Conservation (phyloP, 2,797 vertebrate genomes). For the Darevskia nairensis region DNA sequence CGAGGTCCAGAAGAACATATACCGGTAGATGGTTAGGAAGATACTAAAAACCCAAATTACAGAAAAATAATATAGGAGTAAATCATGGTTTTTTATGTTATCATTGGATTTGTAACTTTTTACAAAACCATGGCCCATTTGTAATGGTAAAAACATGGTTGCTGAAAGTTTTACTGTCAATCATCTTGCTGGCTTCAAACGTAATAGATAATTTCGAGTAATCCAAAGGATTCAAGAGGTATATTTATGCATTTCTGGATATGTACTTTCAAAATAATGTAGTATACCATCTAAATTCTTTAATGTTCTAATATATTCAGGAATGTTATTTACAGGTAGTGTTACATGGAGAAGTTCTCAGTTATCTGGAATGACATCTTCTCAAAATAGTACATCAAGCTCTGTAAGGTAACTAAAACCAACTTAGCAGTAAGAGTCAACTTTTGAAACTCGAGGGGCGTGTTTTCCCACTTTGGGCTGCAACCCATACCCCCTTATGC, state of each 20-base stretch:
- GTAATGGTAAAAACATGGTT: not conserved
- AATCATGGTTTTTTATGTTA: not conserved
- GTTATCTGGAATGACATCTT: constrained; percentile 45
- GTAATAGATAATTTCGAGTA: not conserved
- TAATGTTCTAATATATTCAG: not conserved
- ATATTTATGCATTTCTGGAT: not conserved
- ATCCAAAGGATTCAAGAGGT: not conserved
- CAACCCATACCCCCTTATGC: too few relatives aligned
- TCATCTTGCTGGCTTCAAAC: not conserved
- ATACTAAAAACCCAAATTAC: not conserved
- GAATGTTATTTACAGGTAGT: constrained; percentile 65
- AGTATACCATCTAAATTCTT: not conserved
- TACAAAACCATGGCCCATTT: not conserved
- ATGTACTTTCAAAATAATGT: not conserved
- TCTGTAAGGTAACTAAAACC: constrained; percentile 70
- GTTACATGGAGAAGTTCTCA: constrained; percentile 63
- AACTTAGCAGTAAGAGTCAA: not conserved
- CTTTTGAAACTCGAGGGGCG: not conserved
- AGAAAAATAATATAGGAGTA: not conserved
- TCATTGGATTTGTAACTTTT: not conserved
- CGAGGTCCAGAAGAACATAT: not conserved
- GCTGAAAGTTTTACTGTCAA: not conserved
- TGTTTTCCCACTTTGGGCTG: not conserved
- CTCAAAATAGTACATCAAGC: constrained; percentile 29
- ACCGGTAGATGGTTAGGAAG: not conserved